Base-by-base conservation (phyloP, 1,140 invertebrate genomes). In the Drosophila triauraria region DNA sequence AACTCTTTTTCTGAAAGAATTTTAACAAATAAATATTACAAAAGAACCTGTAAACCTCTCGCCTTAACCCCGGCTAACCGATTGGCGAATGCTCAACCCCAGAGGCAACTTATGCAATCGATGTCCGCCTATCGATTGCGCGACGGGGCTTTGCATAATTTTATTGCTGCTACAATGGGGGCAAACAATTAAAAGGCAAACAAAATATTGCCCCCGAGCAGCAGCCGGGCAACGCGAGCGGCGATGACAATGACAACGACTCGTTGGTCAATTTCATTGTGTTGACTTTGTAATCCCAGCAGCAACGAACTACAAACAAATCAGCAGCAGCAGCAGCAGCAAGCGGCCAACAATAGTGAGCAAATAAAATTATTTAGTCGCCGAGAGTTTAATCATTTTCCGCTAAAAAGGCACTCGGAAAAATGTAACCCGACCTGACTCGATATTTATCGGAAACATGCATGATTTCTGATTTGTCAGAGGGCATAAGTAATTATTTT, bases 111-210 rank as follows among this genome's bases (percentile, higher is more conserved):
- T 75, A 35, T 65, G 53, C 50, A 76, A 76, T 58, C 67, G 48
- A 70, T 69, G 54, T 23, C 40, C 32, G 46, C 40, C 60, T 42
- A 71, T 78, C 51, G 65, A 71, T 68, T 70, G 64, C 35, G 60
- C 35, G 59, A 46, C 75, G 71, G 43, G 46, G 75, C 46, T 79
- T 79, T 78, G 77, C 77, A 79, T 79, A 60, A 79, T 79, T 79
- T 79, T 78, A 79, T 79, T 79, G 62, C 60, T 56, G 43, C 43
- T 54, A 48, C 58, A 79, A 65, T 44, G 77, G 77, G 58, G 46
- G 43, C 76, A 79, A 79, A 72, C 77, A 79, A 79, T 79, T 79
- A 72, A 78, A 70, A 58, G 50, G 46, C 75, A 61, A 78, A 78
- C 67, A 72, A 72, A 60, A 63, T 67, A 64, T 44, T 62, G 62